Evolutionary conservation across 2,888 invertebrate species (phyloP).

Genomic region (Coelopa pilipes): DNA sequence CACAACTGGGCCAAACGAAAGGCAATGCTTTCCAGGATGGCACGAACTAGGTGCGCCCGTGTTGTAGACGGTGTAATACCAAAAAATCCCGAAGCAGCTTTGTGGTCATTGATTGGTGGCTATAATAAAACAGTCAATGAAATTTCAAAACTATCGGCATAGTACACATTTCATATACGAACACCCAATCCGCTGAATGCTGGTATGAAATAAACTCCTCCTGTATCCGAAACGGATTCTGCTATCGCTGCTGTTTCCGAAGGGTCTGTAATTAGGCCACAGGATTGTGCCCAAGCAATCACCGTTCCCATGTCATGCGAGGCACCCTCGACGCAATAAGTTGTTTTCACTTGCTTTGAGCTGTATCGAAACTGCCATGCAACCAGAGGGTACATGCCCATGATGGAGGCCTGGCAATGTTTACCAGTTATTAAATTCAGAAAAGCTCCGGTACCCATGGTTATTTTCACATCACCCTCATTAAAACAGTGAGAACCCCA

Average conservation of each 20-base stretch:
- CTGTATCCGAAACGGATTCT: constrained; percentile 74
- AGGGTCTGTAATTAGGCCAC: constrained; percentile 75
- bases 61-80: constrained; percentile 75
- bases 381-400: constrained; percentile 90
- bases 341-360: constrained; percentile 62
- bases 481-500: constrained; percentile 87
- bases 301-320: constrained; percentile 90
- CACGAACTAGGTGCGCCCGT: constrained; percentile 82
- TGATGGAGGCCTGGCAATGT: constrained; percentile 81
- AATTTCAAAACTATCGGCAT: constrained; percentile 11
- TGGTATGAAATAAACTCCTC: constrained; percentile 88
- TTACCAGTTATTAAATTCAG: constrained; percentile 84
- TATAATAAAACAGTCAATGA: constrained; percentile 66
- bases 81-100: constrained; percentile 85
- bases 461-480: constrained; percentile 83
- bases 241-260: constrained; percentile 77
- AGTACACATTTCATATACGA: constrained; percentile 52
- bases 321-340: constrained; percentile 85
- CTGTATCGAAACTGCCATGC: constrained; percentile 75
- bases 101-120: constrained; percentile 90
- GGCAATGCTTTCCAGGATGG: constrained; percentile 86
- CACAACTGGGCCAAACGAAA: constrained; percentile 85
- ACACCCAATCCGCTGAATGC: constrained; percentile 91
- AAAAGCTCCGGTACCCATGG: constrained; percentile 93
- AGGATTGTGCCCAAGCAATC: constrained; percentile 83